These are phyloP conservation scores for Ailuropoda melanoleuca DNA, from an alignment of 2,113 vertebrate species.

Conservation along the genomic window DNA sequence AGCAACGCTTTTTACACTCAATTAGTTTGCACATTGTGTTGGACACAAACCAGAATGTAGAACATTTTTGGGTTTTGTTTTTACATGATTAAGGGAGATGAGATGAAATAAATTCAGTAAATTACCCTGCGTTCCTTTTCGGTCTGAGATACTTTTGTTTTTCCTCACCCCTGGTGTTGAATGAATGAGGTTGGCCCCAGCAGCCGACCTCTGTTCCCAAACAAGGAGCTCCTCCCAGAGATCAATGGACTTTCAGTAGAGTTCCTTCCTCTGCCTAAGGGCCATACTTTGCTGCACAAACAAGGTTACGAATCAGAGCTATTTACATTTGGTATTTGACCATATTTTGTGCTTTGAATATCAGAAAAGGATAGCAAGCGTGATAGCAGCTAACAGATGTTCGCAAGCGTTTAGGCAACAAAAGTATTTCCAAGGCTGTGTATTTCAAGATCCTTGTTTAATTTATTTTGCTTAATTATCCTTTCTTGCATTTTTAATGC, in stretches of 20 bases:
- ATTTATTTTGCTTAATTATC: conserved; percentile 72
- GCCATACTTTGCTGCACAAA: neutral
- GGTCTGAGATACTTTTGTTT: neutral
- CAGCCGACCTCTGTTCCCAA: neutral
- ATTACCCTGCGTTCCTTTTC: neutral
- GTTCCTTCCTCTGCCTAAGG: neutral
- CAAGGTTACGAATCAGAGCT: neutral
- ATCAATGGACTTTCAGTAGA: neutral
- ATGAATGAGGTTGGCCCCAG: neutral
- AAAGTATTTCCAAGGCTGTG: neutral
- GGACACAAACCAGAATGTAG: conserved; percentile 73
- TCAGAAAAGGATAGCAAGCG: neutral
- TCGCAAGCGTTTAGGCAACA: neutral
- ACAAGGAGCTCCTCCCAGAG: neutral
- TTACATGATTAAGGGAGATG: conserved; percentile 74
- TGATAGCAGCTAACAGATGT: neutral
- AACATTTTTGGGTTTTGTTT: conserved; percentile 63
- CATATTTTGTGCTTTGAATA: neutral
- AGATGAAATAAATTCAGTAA: conserved; percentile 68
- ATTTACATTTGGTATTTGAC: neutral
- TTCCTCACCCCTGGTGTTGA: neutral
- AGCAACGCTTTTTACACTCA: conserved; percentile 89
- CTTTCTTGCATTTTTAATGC: conserved; percentile 74
- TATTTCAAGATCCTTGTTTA: conserved; percentile 62
- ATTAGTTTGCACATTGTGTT: conserved; percentile 87